A percentile compares a stretch with the other conserved stretches of the same genome.
Evolutionary conservation across 2,888 invertebrate genomes (phyloP).

Genomic region (Schizaphis graminum): DNA sequence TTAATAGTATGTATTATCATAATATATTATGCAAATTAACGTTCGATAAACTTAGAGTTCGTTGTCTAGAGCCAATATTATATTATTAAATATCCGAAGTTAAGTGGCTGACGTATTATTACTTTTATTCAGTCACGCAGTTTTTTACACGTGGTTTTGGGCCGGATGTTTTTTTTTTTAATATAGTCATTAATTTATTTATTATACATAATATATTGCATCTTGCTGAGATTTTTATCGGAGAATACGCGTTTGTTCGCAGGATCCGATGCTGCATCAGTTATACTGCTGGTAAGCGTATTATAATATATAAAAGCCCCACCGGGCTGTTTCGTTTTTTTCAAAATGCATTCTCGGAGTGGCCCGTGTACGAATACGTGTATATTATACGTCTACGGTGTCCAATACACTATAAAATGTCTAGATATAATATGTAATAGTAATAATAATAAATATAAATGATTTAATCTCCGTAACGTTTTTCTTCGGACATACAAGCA

Average conservation of each 20-base stretch:
- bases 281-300: background rate
- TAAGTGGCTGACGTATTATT: background rate
- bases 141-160: background rate
- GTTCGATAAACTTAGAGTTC: background rate
- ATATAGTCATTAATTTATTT: conserved; percentile 39
- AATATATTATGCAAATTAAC: background rate
- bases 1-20: background rate
- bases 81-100: background rate
- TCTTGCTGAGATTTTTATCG: conserved; percentile 3
- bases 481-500: background rate
- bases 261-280: background rate
- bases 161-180: background rate
- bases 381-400: background rate
- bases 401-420: background rate
- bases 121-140: background rate
- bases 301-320: background rate
- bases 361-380: background rate
- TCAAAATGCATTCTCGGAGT: background rate
- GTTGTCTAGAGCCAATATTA: background rate
- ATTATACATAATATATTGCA: background rate
- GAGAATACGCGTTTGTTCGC: background rate
- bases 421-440: background rate
- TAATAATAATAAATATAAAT: background rate
- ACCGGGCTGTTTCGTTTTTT: background rate
- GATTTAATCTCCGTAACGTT: background rate